Base-by-base conservation (phyloP, 92 coral and sea anemone genomes). In the Epizoanthus stellaris region DNA sequence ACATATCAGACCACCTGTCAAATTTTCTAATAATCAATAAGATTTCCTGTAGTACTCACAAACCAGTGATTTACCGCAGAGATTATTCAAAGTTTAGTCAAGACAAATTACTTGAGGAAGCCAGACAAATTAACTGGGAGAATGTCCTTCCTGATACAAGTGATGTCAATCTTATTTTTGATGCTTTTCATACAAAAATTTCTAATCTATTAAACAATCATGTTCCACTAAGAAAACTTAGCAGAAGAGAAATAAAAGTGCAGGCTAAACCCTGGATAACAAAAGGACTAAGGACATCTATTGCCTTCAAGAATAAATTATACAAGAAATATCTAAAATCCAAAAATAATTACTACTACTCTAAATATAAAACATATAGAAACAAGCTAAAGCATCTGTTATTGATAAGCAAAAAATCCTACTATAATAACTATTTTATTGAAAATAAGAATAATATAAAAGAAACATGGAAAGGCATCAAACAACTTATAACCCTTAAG, bases 1-100 rank as follows among this genome's bases (percentile, higher is more conserved):
- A 87, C 43, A 73, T 87, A 39, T 70, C 87, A 20, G 87, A 87
- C 63, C 87, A 87, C 54, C 90, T 87, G 62, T 80, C 90, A 1
- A 81, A 82, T 57, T 82, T 87, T 70, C 82, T 82, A 21, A 62
- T 87, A 54, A 82, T 87, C 40, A 87, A 75, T 38, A 87, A 77
- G 64, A 39, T 85, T 20, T 75, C 73, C 16, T 34, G 73, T 57
- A 85, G 54, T 75, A 38, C 76, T 58, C 40, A 66, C 4, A 85
- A 75, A 87, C 73, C 63, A 34, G 76, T 63, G 38, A 25, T 72
- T 23, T 82, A 52, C 68, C 59, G 69, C 52, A 57, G 87, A 88
- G 82, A 88, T 75, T 88, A 72, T 34, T 87, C 90, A 42, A 72
- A 73, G 49, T 87, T 58, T 64, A 81, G 63, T 45, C 73, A 82